A percentile compares a stretch with the other conserved stretches of the same genome.
Evolutionary conservation across 1,140 invertebrate genomes (phyloP).

Genomic region (Drosophila insularis): DNA sequence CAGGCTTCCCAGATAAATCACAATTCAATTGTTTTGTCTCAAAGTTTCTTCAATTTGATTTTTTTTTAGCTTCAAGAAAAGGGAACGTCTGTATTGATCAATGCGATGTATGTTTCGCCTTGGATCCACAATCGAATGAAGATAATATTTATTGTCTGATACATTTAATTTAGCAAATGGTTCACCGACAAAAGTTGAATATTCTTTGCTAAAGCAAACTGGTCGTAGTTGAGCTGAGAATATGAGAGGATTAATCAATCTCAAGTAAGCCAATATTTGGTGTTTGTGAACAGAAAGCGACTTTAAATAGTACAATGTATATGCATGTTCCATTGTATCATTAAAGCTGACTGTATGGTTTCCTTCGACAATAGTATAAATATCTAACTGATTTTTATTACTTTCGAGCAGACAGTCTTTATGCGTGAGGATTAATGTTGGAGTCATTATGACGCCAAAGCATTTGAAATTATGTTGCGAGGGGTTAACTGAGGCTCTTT

Average conservation of each 20-base stretch:
- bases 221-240: constrained; percentile 30
- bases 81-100: too few species aligned
- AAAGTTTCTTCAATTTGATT: not conserved
- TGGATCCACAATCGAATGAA: not conserved
- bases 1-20: not conserved
- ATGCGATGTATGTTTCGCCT: not conserved
- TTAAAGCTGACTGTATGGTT: constrained; percentile 10
- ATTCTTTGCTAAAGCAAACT: constrained; percentile 15
- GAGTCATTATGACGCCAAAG: constrained; percentile 73
- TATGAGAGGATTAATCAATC: constrained; percentile 17
- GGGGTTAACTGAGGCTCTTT: not conserved
- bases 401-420: not conserved
- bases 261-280: not conserved
- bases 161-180: not conserved
- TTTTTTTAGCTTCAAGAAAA: not conserved
- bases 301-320: not conserved
- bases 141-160: not conserved
- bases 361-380: constrained; percentile 16
- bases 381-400: too few species aligned
- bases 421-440: not conserved
- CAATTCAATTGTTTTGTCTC: not conserved
- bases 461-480: constrained; percentile 71
- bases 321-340: not conserved
- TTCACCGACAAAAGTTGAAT: not conserved
- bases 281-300: not conserved